Conservation (phyloP, 2,113 vertebrate genomes). For the Charina bottae region DNA sequence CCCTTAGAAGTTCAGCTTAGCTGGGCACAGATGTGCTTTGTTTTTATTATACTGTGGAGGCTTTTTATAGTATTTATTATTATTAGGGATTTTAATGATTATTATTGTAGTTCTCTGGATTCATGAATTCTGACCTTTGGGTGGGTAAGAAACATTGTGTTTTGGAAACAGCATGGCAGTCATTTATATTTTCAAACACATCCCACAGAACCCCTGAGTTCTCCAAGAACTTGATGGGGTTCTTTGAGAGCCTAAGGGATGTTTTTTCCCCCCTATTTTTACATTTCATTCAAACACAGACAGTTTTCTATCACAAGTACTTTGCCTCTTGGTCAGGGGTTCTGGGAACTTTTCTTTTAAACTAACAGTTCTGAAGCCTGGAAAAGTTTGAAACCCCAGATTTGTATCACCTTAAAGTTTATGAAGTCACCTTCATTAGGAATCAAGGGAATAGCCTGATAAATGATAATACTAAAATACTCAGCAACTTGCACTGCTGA, state of each 20-base stretch:
- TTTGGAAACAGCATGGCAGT: conserved; percentile 34
- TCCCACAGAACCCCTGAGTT: background rate
- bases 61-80: background rate
- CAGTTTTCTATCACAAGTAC: background rate
- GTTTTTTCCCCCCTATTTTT: background rate
- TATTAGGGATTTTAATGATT: conserved; percentile 51
- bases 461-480: conserved; percentile 2
- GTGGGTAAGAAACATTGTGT: conserved; percentile 50
- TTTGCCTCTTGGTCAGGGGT: background rate
- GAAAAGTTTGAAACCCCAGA: background rate
- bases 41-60: background rate
- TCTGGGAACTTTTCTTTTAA: background rate
- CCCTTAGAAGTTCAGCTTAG: background rate
- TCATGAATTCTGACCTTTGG: conserved; percentile 46
- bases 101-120: conserved; percentile 39
- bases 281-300: background rate
- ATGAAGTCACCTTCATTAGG: conserved; percentile 19
- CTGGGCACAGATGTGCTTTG: background rate
- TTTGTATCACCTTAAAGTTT: conserved; percentile 40
- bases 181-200: background rate
- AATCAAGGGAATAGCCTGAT: conserved; percentile 31
- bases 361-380: background rate
- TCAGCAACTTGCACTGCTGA: conserved; percentile 22
- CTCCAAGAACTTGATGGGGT: background rate
- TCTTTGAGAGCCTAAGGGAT: background rate